These are phyloP conservation scores for Amyelois transitella DNA, from an alignment of 1,140 invertebrate genomes.

Conservation along the genomic window DNA sequence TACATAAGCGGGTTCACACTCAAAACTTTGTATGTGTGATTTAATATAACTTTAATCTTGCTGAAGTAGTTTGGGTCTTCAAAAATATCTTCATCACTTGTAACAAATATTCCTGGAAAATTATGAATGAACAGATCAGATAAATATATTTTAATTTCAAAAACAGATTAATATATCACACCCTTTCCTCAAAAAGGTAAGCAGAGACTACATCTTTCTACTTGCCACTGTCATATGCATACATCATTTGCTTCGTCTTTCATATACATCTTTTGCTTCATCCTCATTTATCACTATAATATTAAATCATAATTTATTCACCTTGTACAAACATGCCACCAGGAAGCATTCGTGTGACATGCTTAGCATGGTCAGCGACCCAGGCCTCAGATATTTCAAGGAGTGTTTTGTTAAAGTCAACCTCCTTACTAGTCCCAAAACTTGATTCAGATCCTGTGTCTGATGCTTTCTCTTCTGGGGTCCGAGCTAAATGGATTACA, in stretches of 20 bases:
- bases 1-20: conserved; percentile 75
- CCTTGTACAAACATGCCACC: conserved; percentile 87
- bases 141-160: not conserved
- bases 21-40: conserved; percentile 75
- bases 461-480: conserved; percentile 75
- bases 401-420: conserved; percentile 24
- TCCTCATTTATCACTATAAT: not conserved
- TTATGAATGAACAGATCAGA: not conserved
- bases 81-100: conserved; percentile 78
- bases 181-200: no score
- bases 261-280: not conserved
- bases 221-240: not conserved
- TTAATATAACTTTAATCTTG: conserved; percentile 76
- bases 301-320: not conserved
- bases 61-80: conserved; percentile 64
- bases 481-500: conserved; percentile 82
- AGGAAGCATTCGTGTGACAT: conserved; percentile 87
- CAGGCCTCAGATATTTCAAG: conserved; percentile 76
- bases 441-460: conserved; percentile 42
- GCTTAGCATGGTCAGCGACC: conserved; percentile 82
- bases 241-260: not conserved
- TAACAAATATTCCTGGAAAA: conserved; percentile 55
- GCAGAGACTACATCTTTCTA: not conserved
- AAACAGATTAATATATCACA: no score
- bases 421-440: conserved; percentile 42